Percentiles rank a stretch among this genome's conserved stretches.
phyloP scores from a whole-genome alignment of 2,888 invertebrate genomes.

The Hemistola chrysoprasaria region DNA sequence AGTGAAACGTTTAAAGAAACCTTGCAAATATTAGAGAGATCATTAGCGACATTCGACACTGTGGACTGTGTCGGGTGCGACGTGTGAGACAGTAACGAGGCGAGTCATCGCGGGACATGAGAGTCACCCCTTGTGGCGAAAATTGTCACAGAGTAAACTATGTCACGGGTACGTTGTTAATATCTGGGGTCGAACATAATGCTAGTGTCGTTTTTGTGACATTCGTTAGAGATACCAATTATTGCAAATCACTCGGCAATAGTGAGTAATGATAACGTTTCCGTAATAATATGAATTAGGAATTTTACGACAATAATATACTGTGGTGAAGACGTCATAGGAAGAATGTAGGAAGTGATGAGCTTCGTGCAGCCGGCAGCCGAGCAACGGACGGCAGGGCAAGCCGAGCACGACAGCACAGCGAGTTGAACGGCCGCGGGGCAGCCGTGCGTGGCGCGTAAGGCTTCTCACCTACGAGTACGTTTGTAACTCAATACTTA shows the following conservation, averaged over 20 bases:
- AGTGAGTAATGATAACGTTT: too few species aligned
- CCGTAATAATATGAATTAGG: too few species aligned
- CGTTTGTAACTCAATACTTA: slow-evolving; percentile 19
- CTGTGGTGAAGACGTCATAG: too few species aligned
- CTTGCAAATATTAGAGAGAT: slow-evolving; percentile 37
- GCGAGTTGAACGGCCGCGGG: slow-evolving; percentile 70
- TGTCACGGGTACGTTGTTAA: slow-evolving; percentile 73
- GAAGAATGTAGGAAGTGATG: slow-evolving; percentile 67
- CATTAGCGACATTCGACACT: slow-evolving; percentile 66
- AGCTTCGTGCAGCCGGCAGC: slow-evolving; percentile 63
- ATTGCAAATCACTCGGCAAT: too few species aligned
- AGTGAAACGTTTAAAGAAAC: slow-evolving; percentile 19
- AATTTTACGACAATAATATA: too few species aligned
- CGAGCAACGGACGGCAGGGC: slow-evolving; percentile 41
- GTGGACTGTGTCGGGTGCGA: slow-evolving; percentile 47
- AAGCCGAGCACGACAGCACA: slow-evolving; percentile 61
- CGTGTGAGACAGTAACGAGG: slow-evolving; percentile 77
- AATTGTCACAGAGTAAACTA: slow-evolving; percentile 73
- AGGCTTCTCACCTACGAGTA: slow-evolving; percentile 54
- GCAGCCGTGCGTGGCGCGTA: slow-evolving; percentile 65
- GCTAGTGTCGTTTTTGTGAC: slow-evolving; percentile 19
- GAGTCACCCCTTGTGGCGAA: slow-evolving; percentile 70
- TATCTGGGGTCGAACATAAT: slow-evolving; percentile 38
- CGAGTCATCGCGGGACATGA: slow-evolving; percentile 66
- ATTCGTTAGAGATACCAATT: slow-evolving; percentile 7